Evolutionary conservation across 2,888 invertebrate species (phyloP), one percentile per base, ranked within the genome.

Genomic region (Listrodromus nycthemerus): DNA sequence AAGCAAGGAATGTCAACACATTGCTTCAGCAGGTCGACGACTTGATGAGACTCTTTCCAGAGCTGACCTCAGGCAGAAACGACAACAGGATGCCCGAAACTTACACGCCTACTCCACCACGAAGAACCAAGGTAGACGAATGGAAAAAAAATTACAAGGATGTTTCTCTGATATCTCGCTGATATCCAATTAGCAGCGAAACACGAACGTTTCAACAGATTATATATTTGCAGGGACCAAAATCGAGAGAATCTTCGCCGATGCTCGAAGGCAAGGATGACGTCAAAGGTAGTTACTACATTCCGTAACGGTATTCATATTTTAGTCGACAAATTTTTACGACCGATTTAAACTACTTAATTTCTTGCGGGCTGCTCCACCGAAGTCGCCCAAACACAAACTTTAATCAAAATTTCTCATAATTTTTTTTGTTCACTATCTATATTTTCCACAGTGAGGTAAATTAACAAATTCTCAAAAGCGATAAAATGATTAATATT

Each of bases 1-100:
- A 97, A 86, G 96, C 97, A 83, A 95, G 96, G 83, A 96, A 96
- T 90, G 95, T 97, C 79, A 96, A 96, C 30, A 95, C 95, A 74
- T 93, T 97, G 50, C 93, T 97, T 81, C 96, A 97, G 91, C 96
- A 97, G 83, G 96, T 97, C 63, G 97, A 97, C 85, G 96, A 97
- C 89, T 94, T 97, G 58, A 96, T 97, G 92, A 96, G 96, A 91
- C 95, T 97, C 84, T 96, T 96, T 76, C 97, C 97, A 0, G 97
- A 97, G 81, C 90, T 97, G 73, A 95, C 94, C 80, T 93, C 93
- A 77, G 90, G 94, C 91, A 94, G 93, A 90, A 86, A 92, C 93
- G 87, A 93, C 92, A 87, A 93, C 69, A 94, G 94, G 88, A 92
- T 94, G 93, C 91, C 94, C 45, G 93, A 91, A 74, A 90, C 92